Evolutionary conservation across 2,797 vertebrate genomes (phyloP).

Genomic region (Takifugu rubripes): DNA sequence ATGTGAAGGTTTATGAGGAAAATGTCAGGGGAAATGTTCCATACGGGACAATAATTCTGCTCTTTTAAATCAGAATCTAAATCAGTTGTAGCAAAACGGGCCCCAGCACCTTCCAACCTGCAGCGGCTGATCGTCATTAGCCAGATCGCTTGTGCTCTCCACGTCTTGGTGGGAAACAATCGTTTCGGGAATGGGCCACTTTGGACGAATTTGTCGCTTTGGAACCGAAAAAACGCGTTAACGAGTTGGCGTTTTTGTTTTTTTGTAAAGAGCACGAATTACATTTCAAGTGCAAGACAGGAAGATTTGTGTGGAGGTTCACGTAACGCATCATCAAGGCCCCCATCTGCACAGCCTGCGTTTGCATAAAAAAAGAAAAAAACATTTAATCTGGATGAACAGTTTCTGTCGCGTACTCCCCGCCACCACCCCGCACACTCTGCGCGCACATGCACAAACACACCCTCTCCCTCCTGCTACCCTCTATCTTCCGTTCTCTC

Average conservation of each 20-base stretch:
- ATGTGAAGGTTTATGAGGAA: too few species aligned
- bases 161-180: conserved; percentile 32
- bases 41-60: too few species aligned
- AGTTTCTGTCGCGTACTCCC: conserved; percentile 57
- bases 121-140: conserved; percentile 2
- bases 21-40: too few species aligned
- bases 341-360: conserved; percentile 73
- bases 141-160: conserved; percentile 19
- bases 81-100: too few species aligned
- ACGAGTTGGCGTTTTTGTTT: conserved; percentile 44
- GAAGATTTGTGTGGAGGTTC: conserved; percentile 69
- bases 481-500: conserved; percentile 56
- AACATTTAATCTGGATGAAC: conserved; percentile 88
- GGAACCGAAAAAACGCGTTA: conserved; percentile 34
- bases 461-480: conserved; percentile 41
- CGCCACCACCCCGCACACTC: conserved; percentile 12
- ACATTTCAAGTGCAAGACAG: conserved; percentile 59
- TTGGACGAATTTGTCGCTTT: too few species aligned
- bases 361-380: conserved; percentile 58
- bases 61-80: too few species aligned
- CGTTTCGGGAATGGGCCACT: conserved; percentile 4
- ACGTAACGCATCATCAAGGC: conserved; percentile 75
- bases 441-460: conserved; percentile 10
- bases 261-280: conserved; percentile 66
- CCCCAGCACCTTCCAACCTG: conserved; percentile 12